Percentiles rank a stretch among this genome's conserved stretches.
phyloP scores from a whole-genome alignment of 2,888 invertebrate genomes.

The Diabrotica balteata region DNA sequence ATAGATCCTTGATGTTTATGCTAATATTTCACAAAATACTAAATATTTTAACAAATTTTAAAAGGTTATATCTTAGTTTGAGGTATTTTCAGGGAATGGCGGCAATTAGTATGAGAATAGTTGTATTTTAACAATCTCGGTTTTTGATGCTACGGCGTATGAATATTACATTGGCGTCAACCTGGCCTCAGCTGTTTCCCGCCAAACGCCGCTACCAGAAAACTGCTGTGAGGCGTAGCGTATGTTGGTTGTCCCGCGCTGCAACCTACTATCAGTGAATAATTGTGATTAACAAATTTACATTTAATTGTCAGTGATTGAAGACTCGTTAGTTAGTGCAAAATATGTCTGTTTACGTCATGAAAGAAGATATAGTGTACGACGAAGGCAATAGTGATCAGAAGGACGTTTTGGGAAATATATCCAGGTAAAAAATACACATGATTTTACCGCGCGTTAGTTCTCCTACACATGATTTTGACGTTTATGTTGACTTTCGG shows the following conservation, averaged over 20 bases:
- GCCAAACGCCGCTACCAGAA: slow-evolving; percentile 72
- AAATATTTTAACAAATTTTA: slow-evolving; percentile 23
- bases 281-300: slow-evolving; percentile 35
- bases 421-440: slow-evolving; percentile 60
- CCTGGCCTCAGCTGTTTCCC: slow-evolving; percentile 74
- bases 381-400: slow-evolving; percentile 65
- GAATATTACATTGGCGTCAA: slow-evolving; percentile 60
- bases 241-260: slow-evolving; percentile 61
- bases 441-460: slow-evolving; percentile 48
- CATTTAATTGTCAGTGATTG: slow-evolving; percentile 50
- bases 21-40: slow-evolving; percentile 24
- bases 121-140: neutral
- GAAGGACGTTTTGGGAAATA: slow-evolving; percentile 62
- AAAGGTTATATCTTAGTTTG: slow-evolving; percentile 30
- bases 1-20: slow-evolving; percentile 53
- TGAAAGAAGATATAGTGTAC: slow-evolving; percentile 63
- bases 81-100: neutral
- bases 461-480: slow-evolving; percentile 57
- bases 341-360: slow-evolving; percentile 65
- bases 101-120: slow-evolving; percentile 2
- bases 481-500: slow-evolving; percentile 47
- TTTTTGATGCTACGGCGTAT: slow-evolving; percentile 46
- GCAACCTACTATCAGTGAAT: slow-evolving; percentile 50
- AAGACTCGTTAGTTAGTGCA: slow-evolving; percentile 36
- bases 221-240: slow-evolving; percentile 67